Base-by-base conservation (phyloP, 2,797 vertebrate species). In the Chelmon rostratus region DNA sequence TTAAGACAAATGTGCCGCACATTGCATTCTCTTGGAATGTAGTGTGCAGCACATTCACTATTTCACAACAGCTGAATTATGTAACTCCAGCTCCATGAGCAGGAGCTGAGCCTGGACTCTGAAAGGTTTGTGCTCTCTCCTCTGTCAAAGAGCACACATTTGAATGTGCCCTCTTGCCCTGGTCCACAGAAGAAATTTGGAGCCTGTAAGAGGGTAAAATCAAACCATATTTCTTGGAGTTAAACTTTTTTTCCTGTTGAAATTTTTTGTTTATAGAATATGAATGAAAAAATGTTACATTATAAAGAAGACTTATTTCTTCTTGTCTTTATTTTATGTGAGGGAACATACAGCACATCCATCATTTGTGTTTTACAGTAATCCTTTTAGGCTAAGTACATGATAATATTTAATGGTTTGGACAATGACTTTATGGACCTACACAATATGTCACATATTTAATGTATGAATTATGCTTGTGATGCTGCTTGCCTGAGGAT, bases 291-390 rank as follows among this genome's bases (percentile, higher is more conserved):
- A 49, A 8, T 50, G 12, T 47, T 35, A 2, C 31, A 25, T 33
- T 50, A 19, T 23, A 37, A 62, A 49, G 10, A 53, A 1, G 23
- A 15, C 9, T 10, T 31, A 31, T 31, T 31, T 31, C 28, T 31
- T 31, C 28, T 31, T 42, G 21, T 52, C 16, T 38, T 47, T 23
- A 31, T 37, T 40, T 59, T n/a, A 44, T 15, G 23, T 40, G 18
- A 65, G 35, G 10, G 11, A 59, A 73, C 61, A 64, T 25, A 9
- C 31, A 75, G 21, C 18, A 46, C n/a, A n/a, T 77, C 50, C 28
- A 59, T 74, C 12, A 64, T 69, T 49, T 71, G 6, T 67, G 18
- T 71, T 67, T 70, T 38, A 75, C 15, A 68, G 35, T 47, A 7
- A 5, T 65, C 49, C 16, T 52, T 52, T 56, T 31, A 57, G 47